Evolutionary conservation across 1,140 invertebrate genomes (phyloP), one percentile per base, ranked within the genome.

Genomic region (Bombyx mandarina): DNA sequence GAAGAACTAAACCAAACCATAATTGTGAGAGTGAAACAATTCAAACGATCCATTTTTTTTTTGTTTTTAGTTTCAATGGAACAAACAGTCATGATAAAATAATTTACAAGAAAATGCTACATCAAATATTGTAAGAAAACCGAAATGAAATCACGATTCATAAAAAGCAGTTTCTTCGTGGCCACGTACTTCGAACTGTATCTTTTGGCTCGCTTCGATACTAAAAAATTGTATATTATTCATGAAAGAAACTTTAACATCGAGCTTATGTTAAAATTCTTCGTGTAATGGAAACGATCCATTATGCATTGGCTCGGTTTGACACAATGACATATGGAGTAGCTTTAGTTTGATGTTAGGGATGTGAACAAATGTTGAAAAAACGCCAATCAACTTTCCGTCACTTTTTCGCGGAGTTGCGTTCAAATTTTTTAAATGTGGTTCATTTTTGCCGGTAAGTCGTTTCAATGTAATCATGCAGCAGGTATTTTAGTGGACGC

Each of bases 251-350:
- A 82, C 74, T 61, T 83, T 82, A 81, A 85, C 82, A 82, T 83
- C 74, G 72, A 65, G 71, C 77, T 82, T 86, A 84, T 84, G 78
- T 82, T 80, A 83, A 83, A 83, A 75, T 75, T 84, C 78, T 77
- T 82, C 82, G 80, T 82, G 77, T 82, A 86, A 86, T 86, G 79
- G 82, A 86, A 86, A 80, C 82, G 71, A 82, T 86, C 72, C 73
- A 82, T 86, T 67, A 86, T 86, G 78, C 78, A 86, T 82, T 57
- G 68, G 35, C 43, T 58, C 59, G 56, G 63, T 57, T 73, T 73
- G 79, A 83, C 77, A 86, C 79, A 79, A 81, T 83, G 80, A 83
- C 79, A 74, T 77, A 83, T 77, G 72, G 79, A 75, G 71, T 71
- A 71, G 71, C 63, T 72, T 69, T 68, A 65, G 57, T 73, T 77